Evolutionary conservation across 2,888 invertebrate genomes (phyloP), one percentile per base, ranked within the genome.

Genomic region (Polydrusus tereticollis): DNA sequence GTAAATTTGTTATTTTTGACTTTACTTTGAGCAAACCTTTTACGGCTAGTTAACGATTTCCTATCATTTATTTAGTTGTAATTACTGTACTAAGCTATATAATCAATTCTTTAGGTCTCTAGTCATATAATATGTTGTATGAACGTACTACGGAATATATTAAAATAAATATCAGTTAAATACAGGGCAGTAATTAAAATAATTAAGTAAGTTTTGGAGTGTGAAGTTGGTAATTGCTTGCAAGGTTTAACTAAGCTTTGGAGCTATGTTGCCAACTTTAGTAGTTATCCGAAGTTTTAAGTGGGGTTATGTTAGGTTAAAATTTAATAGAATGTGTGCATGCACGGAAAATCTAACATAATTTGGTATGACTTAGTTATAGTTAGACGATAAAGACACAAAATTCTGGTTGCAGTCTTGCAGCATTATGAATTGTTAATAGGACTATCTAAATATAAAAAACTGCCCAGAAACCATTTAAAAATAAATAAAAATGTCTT

Each of bases 221-320:
- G 63, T 57, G 63, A 69, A 69, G 69, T 69, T 69, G 69, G 63
- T 69, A 69, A 69, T 63, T 69, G 63, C 69, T 58, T 45, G 47
- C 69, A 36, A 41, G 69, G 63, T 18, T 69, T 63, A 69, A 69
- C 63, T 36, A 47, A 63, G 69, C 63, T 69, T 57, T 69, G 21
- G 38, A 50, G 60, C 33, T 45, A 41, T 47, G 69, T 52, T 62
- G 57, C 59, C 63, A 69, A 69, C 57, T 69, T 69, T 57, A 47
- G 69, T 29, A 69, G 62, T 62, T 69, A 69, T 63, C 57, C 23
- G 23, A 69, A 63, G 69, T 69, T 63, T 58, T 57, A 69, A 57
- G 52, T 69, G 41, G 60, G 43, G 14, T 26, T 43, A 29, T 45
- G 55, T 57, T 23, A 38, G 23, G 18, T 62, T 36, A 62, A 52